A percentile compares a stretch with the other conserved stretches of the same genome.
Evolutionary conservation across 30 jellyfish, hydroid and myxozoan genomes (phyloP).

Genomic region (Rhopilema esculentum): DNA sequence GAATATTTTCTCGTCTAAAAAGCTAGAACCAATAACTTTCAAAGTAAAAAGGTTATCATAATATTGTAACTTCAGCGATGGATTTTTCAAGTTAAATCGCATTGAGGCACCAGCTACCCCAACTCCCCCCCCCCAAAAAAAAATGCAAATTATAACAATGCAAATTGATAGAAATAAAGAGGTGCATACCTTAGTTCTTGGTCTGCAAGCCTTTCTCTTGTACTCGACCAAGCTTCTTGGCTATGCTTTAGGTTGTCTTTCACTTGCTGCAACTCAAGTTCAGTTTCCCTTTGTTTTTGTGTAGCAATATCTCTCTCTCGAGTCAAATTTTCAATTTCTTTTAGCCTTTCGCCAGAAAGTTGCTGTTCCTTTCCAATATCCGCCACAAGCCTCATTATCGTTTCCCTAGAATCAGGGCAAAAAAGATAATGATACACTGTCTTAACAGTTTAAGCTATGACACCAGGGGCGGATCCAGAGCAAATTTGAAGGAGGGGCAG

Average conservation of each 20-base stretch:
- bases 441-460: too few relatives aligned
- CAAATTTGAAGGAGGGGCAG: too few relatives aligned
- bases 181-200: slow-evolving; percentile 62
- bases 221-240: slow-evolving; percentile 78
- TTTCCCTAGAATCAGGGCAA: slow-evolving; percentile 34
- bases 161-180: background rate
- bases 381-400: slow-evolving; percentile 83
- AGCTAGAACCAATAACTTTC: too few relatives aligned
- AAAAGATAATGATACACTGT: background rate
- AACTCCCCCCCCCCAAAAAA: too few relatives aligned
- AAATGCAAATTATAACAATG: too few relatives aligned
- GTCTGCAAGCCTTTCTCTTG: slow-evolving; percentile 63
- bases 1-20: too few relatives aligned
- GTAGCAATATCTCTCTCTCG: slow-evolving; percentile 77
- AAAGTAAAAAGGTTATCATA: too few relatives aligned
- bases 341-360: slow-evolving; percentile 54
- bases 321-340: slow-evolving; percentile 65
- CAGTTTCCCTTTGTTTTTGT: slow-evolving; percentile 72
- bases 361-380: slow-evolving; percentile 84
- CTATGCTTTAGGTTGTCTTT: slow-evolving; percentile 77
- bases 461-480: too few relatives aligned
- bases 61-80: too few relatives aligned
- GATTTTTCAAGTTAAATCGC: too few relatives aligned
- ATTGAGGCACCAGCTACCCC: too few relatives aligned
- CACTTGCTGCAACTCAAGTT: slow-evolving; percentile 69